phyloP scores from a whole-genome alignment of 2,113 vertebrate species.

The Xiphophorus hellerii region DNA sequence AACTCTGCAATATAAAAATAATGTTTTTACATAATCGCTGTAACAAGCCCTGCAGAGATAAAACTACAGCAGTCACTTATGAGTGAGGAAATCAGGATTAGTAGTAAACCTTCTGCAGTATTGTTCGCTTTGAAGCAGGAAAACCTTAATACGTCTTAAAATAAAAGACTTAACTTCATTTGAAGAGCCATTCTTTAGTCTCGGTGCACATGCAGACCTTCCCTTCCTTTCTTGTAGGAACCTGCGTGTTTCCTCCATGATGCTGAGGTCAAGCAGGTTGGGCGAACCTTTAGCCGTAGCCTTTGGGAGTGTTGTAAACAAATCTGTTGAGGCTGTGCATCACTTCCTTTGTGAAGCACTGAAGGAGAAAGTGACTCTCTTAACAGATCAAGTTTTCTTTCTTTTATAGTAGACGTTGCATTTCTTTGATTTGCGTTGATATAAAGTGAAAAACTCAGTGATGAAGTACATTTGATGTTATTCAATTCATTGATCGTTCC shows the following conservation, averaged over 20 bases:
- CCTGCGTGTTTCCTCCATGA: not conserved
- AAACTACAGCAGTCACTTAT: not conserved
- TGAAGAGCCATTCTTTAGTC: not conserved
- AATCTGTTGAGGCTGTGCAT: conserved; percentile 4
- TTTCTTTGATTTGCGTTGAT: too few species aligned
- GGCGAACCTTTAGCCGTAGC: not conserved
- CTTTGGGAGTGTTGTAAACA: not conserved
- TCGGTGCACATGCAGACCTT: not conserved
- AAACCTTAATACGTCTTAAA: too few species aligned
- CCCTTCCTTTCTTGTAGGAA: not conserved
- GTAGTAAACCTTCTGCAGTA: not conserved
- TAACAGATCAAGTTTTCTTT: not conserved
- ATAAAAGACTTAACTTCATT: not conserved
- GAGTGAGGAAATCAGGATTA: not conserved
- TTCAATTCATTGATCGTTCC: too few species aligned
- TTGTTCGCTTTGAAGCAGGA: not conserved
- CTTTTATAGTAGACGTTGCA: not conserved
- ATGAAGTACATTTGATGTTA: too few species aligned
- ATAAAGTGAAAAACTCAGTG: too few species aligned
- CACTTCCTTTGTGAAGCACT: not conserved
- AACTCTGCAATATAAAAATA: too few species aligned
- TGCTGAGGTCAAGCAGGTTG: conserved; percentile 15
- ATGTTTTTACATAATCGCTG: too few species aligned
- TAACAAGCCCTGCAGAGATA: not conserved
- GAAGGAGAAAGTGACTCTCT: not conserved